These are phyloP conservation scores for Deilephila porcellus DNA, from an alignment of 2,888 invertebrate species.

Conservation along the genomic window DNA sequence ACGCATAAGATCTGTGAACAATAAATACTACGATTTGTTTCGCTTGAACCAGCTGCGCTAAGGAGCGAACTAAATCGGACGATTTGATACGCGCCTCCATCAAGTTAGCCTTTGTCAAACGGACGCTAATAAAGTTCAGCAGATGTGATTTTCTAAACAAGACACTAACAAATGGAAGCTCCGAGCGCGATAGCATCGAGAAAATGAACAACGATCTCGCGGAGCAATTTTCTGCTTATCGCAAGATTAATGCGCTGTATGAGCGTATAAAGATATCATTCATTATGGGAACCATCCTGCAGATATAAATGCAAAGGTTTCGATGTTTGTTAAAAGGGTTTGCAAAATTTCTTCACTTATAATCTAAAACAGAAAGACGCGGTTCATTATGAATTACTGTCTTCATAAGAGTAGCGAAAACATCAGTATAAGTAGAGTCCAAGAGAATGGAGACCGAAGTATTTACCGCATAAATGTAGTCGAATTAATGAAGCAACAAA, in stretches of 20 bases:
- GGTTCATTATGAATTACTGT: background rate
- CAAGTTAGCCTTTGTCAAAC: constrained; percentile 79
- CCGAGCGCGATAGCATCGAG: constrained; percentile 59
- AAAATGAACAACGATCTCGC: constrained; percentile 43
- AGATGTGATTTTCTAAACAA: constrained; percentile 83
- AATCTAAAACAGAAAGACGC: no score
- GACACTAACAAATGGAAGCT: constrained; percentile 79
- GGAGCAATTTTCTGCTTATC: constrained; percentile 60
- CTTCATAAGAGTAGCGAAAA: background rate
- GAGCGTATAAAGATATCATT: constrained; percentile 53
- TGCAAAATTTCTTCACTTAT: background rate
- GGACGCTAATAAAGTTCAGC: constrained; percentile 80
- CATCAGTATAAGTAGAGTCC: background rate
- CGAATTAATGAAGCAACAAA: constrained; percentile 33
- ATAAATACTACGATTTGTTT: constrained; percentile 80
- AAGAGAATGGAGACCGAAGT: background rate
- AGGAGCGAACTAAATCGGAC: constrained; percentile 77
- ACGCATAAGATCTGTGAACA: constrained; percentile 76
- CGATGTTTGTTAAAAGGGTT: background rate
- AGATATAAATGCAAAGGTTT: background rate
- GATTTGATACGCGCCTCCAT: constrained; percentile 84
- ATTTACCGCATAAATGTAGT: constrained; percentile 36
- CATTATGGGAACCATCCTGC: constrained; percentile 38
- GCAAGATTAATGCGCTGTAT: constrained; percentile 23
- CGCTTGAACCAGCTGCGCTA: constrained; percentile 81